Percentiles rank a stretch among this genome's conserved stretches.
Conservation (phyloP, 2,113 vertebrate species). For the Glaucomys volans region DNA sequence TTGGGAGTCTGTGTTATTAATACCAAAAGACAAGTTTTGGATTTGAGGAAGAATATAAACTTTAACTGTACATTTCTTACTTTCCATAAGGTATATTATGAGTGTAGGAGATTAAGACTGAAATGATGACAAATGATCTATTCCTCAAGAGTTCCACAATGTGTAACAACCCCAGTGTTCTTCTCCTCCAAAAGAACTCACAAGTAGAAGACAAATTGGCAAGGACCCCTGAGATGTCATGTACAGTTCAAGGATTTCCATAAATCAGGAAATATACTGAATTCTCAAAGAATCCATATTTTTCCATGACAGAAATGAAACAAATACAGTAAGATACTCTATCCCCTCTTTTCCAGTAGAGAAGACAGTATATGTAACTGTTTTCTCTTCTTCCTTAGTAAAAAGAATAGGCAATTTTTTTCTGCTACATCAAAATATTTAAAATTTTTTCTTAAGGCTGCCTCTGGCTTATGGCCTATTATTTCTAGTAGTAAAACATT, state of each 20-base stretch:
- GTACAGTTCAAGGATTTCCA: not conserved
- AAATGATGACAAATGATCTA: not conserved
- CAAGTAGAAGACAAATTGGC: not conserved
- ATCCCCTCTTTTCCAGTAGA: not conserved
- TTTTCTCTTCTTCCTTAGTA: not conserved
- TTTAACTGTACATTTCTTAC: not conserved
- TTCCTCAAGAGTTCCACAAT: not conserved
- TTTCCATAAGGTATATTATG: not conserved
- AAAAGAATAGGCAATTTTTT: not conserved
- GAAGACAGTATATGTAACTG: not conserved
- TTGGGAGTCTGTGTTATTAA: not conserved
- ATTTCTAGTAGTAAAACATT: not conserved
- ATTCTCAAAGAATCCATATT: not conserved
- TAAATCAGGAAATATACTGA: not conserved
- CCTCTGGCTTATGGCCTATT: not conserved
- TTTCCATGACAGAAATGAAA: not conserved
- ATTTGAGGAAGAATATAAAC: not conserved
- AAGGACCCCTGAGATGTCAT: not conserved
- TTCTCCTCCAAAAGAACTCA: not conserved
- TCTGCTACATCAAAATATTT: not conserved
- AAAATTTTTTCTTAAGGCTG: not conserved
- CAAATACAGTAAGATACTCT: accelerated
- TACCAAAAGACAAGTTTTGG: not conserved
- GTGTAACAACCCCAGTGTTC: not conserved
- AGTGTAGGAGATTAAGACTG: not conserved